Percentiles rank a stretch among this genome's conserved stretches.
phyloP scores from a whole-genome alignment of 2,797 vertebrate species.

The Crenuchus spilurus region DNA sequence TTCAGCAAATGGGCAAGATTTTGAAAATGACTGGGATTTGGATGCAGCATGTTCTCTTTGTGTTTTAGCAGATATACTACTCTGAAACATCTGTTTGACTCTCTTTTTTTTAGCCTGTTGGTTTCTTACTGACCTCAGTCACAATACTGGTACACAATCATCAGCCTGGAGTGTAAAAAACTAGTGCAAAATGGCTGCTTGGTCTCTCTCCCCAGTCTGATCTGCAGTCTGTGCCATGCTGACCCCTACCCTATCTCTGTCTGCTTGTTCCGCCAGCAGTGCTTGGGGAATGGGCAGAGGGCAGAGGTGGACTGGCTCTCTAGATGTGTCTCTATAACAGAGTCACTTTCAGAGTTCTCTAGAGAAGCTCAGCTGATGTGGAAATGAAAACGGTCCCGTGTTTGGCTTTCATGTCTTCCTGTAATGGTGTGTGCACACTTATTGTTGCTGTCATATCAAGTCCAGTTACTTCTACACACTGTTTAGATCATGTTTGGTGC shows the following conservation, averaged over 20 bases:
- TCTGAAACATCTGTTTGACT: neutral
- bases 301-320: conserved; percentile 17
- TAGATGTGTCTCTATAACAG: conserved; percentile 18
- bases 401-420: neutral
- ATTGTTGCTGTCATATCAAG: too few relatives aligned
- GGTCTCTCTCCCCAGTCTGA: conserved; percentile 3
- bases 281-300: conserved; percentile 13
- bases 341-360: conserved; percentile 16
- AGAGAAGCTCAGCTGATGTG: neutral
- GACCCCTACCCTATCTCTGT: conserved; percentile 14
- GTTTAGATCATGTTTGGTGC: too few relatives aligned
- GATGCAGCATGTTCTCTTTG: neutral
- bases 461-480: too few relatives aligned
- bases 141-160: conserved; percentile 16
- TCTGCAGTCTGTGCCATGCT: conserved; percentile 32
- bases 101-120: neutral
- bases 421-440: neutral
- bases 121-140: conserved; percentile 2
- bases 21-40: neutral
- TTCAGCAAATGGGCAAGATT: neutral
- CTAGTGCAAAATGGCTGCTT: conserved; percentile 35
- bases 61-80: neutral
- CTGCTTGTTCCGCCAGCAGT: conserved; percentile 26
- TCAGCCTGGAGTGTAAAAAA: conserved; percentile 24
- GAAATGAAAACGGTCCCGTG: neutral